Percentiles rank a stretch among this genome's conserved stretches.
Evolutionary conservation across 1,140 invertebrate genomes (phyloP).

Genomic region (Thalassaphorura encarpata): DNA sequence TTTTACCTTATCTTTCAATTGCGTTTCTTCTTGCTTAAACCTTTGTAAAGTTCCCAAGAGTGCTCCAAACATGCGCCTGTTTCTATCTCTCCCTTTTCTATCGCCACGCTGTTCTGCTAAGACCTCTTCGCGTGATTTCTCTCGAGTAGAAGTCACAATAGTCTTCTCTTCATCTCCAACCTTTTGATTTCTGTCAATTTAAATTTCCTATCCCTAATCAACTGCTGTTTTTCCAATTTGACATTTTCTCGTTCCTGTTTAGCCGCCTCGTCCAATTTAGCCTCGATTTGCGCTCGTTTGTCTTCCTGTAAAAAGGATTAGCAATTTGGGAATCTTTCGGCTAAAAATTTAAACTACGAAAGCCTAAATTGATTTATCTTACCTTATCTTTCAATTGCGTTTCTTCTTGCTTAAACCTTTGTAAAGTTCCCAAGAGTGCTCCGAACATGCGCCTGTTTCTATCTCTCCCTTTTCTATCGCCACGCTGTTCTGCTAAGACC

Average conservation of each 20-base stretch:
- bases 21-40: conserved; percentile 88
- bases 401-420: conserved; percentile 91
- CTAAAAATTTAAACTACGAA: too few species aligned
- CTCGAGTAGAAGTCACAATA: conserved; percentile 37
- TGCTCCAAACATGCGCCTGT: conserved; percentile 89
- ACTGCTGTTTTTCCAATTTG: conserved; percentile 67
- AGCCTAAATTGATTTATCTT: conserved; percentile 15
- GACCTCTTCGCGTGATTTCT: conserved; percentile 57
- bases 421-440: conserved; percentile 79
- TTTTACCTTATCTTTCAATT: conserved; percentile 56
- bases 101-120: conserved; percentile 74
- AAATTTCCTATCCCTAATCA: conserved; percentile 72
- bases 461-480: conserved; percentile 44
- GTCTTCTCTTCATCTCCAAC: conserved; percentile 80
- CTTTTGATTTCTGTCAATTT: conserved; percentile 79
- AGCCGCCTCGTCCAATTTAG: conserved; percentile 84
- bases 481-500: conserved; percentile 68
- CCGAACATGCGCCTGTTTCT: conserved; percentile 92
- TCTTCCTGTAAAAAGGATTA: conserved; percentile 49
- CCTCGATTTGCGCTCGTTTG: conserved; percentile 78
- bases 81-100: conserved; percentile 44
- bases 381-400: conserved; percentile 65
- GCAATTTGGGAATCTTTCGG: too few species aligned
- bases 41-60: conserved; percentile 86
- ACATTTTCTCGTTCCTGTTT: conserved; percentile 74